Evolutionary conservation across 2,888 invertebrate genomes (phyloP).

Genomic region (Drosophila diplacantha): DNA sequence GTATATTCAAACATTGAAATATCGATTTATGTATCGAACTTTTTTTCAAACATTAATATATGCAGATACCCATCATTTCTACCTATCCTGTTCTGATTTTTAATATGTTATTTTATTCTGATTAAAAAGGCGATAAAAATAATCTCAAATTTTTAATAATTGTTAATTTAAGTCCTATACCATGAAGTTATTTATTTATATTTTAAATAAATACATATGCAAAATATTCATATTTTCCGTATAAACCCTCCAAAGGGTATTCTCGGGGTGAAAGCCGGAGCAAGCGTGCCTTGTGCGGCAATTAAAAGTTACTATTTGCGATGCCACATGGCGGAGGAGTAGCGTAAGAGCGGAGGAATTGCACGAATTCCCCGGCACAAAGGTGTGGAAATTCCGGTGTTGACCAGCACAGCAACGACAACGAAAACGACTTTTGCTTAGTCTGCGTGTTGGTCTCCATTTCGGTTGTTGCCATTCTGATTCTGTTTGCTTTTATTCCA

Average conservation of each 20-base stretch:
- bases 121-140: too few species aligned
- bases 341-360: neutral
- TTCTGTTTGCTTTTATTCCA: slow-evolving; percentile 30
- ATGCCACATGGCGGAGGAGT: slow-evolving; percentile 21
- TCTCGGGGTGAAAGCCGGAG: neutral
- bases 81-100: too few species aligned
- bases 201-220: neutral
- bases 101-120: too few species aligned
- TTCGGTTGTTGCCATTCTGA: slow-evolving; percentile 24
- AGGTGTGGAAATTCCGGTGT: slow-evolving; percentile 35
- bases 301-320: slow-evolving; percentile 33
- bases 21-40: too few species aligned
- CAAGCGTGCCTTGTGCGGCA: slow-evolving; percentile 15
- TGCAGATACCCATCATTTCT: too few species aligned
- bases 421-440: slow-evolving; percentile 7
- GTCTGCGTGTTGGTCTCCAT: slow-evolving; percentile 32
- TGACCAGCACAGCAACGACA: slow-evolving; percentile 15
- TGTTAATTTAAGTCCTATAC: too few species aligned
- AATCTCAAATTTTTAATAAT: too few species aligned
- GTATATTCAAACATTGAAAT: too few species aligned
- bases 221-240: neutral
- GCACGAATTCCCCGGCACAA: slow-evolving; percentile 8
- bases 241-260: neutral
- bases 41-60: too few species aligned
- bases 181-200: neutral